Evolutionary conservation across 2,797 vertebrate species (phyloP).

Genomic region (Mus caroli): DNA sequence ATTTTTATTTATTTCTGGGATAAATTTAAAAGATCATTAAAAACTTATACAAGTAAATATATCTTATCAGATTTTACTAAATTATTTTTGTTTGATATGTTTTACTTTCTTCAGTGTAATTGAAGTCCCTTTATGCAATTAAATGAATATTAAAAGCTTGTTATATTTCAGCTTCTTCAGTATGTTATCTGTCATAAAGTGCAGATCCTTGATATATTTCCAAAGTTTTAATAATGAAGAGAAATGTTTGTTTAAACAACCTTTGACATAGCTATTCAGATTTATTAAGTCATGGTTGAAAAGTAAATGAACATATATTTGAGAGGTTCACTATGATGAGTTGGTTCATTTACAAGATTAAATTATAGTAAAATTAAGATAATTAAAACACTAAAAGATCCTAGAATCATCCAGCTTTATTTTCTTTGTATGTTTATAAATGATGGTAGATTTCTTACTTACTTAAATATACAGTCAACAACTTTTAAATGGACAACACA

Average conservation of each 20-base stretch:
- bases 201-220: background rate
- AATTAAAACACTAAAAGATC: background rate
- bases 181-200: background rate
- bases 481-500: background rate
- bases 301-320: background rate
- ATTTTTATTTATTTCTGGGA: background rate
- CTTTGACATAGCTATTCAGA: background rate
- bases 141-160: background rate
- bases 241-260: background rate
- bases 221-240: background rate
- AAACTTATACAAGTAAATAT: background rate
- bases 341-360: background rate
- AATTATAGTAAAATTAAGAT: background rate
- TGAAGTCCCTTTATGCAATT: background rate
- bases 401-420: background rate
- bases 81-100: background rate
- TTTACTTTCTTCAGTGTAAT: background rate
- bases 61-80: background rate
- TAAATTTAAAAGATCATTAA: background rate
- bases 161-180: constrained; percentile 1
- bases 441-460: background rate
- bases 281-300: background rate
- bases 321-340: background rate
- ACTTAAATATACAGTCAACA: background rate
- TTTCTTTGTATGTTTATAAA: background rate